A percentile compares a stretch with the other conserved stretches of the same genome.
These are phyloP conservation scores for Chlorops oryzae DNA, from an alignment of 1,140 invertebrate genomes.

Conservation along the genomic window DNA sequence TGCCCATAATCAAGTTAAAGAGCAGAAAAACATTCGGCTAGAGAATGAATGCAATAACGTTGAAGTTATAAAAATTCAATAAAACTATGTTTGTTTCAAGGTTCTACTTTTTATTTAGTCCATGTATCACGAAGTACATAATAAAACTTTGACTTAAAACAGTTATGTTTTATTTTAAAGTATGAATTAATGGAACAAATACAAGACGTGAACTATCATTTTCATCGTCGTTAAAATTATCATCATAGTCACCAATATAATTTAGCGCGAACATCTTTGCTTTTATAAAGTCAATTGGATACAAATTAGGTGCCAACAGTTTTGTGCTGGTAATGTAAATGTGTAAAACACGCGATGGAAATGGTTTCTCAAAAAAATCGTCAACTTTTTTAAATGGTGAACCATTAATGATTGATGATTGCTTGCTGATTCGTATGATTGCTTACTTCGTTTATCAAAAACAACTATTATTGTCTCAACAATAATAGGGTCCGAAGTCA, in stretches of 20 bases:
- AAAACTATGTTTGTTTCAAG: too few relatives aligned
- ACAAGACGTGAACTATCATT: too few relatives aligned
- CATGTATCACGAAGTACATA: too few relatives aligned
- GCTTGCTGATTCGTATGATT: too few relatives aligned
- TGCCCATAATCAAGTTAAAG: too few relatives aligned
- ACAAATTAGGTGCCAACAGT: background rate
- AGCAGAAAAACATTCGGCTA: too few relatives aligned
- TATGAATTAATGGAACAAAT: slow-evolving; percentile 6
- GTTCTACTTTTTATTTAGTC: too few relatives aligned
- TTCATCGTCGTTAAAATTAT: too few relatives aligned
- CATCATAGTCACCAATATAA: slow-evolving; percentile 1
- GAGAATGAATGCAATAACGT: too few relatives aligned
- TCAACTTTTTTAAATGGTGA: background rate
- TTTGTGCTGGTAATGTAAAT: background rate
- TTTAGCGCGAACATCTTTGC: background rate
- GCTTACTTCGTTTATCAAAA: background rate
- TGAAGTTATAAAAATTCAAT: too few relatives aligned
- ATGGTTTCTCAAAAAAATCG: slow-evolving; percentile 6
- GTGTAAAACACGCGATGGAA: background rate
- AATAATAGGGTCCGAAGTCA: background rate
- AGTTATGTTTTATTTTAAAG: background rate
- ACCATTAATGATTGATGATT: too few relatives aligned
- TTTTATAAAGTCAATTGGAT: background rate
- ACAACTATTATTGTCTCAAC: background rate
- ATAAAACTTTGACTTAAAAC: too few relatives aligned